Percentiles rank a stretch among this genome's conserved stretches.
Evolutionary conservation across 2,797 vertebrate species (phyloP).

Genomic region (Sciurus carolinensis): DNA sequence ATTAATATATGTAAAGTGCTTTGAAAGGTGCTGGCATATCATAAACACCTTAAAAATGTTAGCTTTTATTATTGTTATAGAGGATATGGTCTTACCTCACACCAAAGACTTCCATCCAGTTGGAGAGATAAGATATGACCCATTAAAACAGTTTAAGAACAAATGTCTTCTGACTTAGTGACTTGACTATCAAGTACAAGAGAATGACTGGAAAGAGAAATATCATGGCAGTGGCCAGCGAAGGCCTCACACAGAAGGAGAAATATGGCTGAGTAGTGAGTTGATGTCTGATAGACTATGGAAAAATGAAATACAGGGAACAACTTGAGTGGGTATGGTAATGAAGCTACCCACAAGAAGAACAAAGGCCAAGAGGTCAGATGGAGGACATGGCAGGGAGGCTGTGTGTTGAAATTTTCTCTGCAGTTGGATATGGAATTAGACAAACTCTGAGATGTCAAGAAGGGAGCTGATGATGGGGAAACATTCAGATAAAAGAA

Average conservation of each 20-base stretch:
- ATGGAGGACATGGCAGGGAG: rapidly evolving
- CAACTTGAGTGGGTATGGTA: background rate
- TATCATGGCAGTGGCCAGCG: background rate
- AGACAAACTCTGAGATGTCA: background rate
- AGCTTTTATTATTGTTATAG: background rate
- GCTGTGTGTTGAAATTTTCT: background rate
- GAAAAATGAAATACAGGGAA: background rate
- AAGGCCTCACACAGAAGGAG: background rate
- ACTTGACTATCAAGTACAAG: background rate
- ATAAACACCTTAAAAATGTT: background rate
- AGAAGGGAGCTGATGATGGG: background rate
- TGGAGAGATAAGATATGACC: background rate
- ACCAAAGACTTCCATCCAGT: background rate
- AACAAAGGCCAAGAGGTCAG: background rate
- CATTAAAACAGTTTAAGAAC: background rate
- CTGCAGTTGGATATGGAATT: background rate
- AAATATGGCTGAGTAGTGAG: background rate
- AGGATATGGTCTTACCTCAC: background rate
- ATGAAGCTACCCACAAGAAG: background rate
- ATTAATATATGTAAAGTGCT: background rate
- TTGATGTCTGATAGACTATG: background rate
- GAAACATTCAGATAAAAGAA: background rate
- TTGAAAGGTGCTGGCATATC: background rate
- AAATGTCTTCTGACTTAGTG: background rate
- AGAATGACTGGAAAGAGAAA: background rate